These are phyloP conservation scores for Stigmatopora argus DNA, from an alignment of 2,113 vertebrate species.

Conservation along the genomic window DNA sequence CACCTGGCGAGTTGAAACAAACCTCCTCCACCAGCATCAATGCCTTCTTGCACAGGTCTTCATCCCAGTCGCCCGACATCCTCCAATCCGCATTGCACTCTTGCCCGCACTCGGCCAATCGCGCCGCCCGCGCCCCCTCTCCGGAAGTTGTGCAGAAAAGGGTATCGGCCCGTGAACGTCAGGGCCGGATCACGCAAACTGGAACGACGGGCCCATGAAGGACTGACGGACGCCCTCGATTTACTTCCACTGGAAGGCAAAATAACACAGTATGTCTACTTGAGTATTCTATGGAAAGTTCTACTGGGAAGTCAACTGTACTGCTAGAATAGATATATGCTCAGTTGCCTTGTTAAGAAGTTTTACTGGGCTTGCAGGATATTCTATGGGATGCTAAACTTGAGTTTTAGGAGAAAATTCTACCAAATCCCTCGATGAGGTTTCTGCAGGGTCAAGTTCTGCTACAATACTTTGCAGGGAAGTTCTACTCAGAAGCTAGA, in stretches of 20 bases:
- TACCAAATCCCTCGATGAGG: neutral
- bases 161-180: conserved; percentile 22
- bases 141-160: neutral
- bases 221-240: conserved; percentile 37
- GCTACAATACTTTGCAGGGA: neutral
- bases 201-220: conserved; percentile 37
- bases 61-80: conserved; percentile 92
- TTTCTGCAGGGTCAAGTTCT: neutral
- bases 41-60: conserved; percentile 83
- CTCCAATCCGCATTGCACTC: conserved; percentile 79
- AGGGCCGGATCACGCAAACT: conserved; percentile 48
- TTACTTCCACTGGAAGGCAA: conserved; percentile 35
- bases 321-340: neutral
- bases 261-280: neutral
- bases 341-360: neutral
- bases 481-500: neutral
- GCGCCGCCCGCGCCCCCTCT: conserved; percentile 46
- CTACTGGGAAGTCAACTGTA: no score
- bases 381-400: neutral
- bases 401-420: no score
- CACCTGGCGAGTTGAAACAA: conserved; percentile 73
- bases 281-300: neutral
- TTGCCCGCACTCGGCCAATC: conserved; percentile 62
- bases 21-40: conserved; percentile 82
- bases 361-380: neutral